phyloP scores from a whole-genome alignment of 2,888 invertebrate species.

The Drosophila imparisetae region DNA sequence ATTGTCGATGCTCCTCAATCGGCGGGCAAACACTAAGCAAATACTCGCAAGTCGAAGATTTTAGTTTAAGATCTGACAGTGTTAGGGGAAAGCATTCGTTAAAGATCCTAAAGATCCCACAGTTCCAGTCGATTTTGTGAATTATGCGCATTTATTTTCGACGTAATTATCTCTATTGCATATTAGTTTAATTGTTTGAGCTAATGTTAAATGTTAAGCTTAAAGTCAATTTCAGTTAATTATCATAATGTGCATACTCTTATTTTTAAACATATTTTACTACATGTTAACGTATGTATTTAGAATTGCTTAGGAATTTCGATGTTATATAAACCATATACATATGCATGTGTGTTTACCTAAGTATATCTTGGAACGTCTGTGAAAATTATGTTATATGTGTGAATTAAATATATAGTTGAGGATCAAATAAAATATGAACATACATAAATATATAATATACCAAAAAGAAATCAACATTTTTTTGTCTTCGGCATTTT shows the following conservation, averaged over 20 bases:
- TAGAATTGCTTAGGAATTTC: conserved; percentile 31
- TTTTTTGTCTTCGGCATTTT: conserved; percentile 28
- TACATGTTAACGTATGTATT: conserved; percentile 7
- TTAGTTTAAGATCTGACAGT: conserved; percentile 50
- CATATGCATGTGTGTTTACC: conserved; percentile 57
- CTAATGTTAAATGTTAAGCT: conserved; percentile 37
- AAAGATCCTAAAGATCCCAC: conserved; percentile 12
- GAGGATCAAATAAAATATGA: conserved; percentile 58
- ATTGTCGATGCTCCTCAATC: conserved; percentile 15
- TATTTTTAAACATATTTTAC: conserved; percentile 30
- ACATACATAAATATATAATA: conserved; percentile 14
- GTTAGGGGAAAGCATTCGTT: conserved; percentile 3
- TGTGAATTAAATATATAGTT: conserved; percentile 54
- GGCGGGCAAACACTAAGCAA: conserved; percentile 55
- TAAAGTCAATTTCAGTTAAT: conserved; percentile 50
- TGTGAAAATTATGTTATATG: conserved; percentile 66
- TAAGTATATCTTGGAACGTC: conserved; percentile 62
- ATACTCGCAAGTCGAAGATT: conserved; percentile 73
- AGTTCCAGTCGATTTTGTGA: conserved; percentile 46
- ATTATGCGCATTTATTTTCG: conserved; percentile 68
- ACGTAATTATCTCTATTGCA: conserved; percentile 30
- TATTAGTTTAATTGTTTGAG: conserved; percentile 40
- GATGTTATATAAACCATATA: conserved; percentile 36
- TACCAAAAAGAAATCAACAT: conserved; percentile 5
- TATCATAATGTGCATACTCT: conserved; percentile 49